These are phyloP conservation scores for Cheilosia impressa DNA, from an alignment of 2,888 invertebrate species.

Conservation along the genomic window DNA sequence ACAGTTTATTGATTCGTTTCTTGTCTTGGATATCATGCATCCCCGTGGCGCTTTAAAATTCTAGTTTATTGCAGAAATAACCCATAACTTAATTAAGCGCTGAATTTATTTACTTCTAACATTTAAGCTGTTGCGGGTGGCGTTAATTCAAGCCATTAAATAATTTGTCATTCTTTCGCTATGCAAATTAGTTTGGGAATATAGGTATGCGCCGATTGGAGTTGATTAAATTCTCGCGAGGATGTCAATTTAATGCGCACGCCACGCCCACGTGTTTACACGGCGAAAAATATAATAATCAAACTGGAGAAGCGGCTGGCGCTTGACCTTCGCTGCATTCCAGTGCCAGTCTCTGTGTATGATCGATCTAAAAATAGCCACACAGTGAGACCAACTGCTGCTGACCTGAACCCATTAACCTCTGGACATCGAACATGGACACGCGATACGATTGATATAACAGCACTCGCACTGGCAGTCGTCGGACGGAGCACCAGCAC, in stretches of 20 bases:
- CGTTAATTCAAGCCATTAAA: constrained; percentile 15
- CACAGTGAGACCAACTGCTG: constrained; percentile 17
- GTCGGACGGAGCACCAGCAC: constrained; percentile 2
- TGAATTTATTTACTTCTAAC: constrained; percentile 44
- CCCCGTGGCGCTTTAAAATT: constrained; percentile 32
- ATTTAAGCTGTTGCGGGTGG: constrained; percentile 50
- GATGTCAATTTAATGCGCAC: constrained; percentile 52
- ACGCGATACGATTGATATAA: constrained; percentile 36
- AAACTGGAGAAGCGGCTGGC: constrained; percentile 17
- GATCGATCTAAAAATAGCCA: constrained; percentile 52
- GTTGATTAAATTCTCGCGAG: constrained; percentile 32
- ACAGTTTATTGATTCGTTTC: constrained; percentile 3
- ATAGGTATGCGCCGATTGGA: neutral
- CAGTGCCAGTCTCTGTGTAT: constrained; percentile 14
- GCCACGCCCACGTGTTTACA: constrained; percentile 50
- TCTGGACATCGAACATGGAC: constrained; percentile 59
- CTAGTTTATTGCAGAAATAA: constrained; percentile 25
- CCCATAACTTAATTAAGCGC: constrained; percentile 36
- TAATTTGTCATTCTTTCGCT: constrained; percentile 33
- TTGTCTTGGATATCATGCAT: constrained; percentile 3
- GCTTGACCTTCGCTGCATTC: constrained; percentile 60
- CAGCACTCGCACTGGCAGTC: constrained; percentile 43
- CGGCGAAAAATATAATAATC: constrained; percentile 16
- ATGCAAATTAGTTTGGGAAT: constrained; percentile 32
- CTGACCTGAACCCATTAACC: constrained; percentile 72